Base-by-base conservation (phyloP, 2,888 invertebrate species). In the Galeopsomyia nigrocyanea region DNA sequence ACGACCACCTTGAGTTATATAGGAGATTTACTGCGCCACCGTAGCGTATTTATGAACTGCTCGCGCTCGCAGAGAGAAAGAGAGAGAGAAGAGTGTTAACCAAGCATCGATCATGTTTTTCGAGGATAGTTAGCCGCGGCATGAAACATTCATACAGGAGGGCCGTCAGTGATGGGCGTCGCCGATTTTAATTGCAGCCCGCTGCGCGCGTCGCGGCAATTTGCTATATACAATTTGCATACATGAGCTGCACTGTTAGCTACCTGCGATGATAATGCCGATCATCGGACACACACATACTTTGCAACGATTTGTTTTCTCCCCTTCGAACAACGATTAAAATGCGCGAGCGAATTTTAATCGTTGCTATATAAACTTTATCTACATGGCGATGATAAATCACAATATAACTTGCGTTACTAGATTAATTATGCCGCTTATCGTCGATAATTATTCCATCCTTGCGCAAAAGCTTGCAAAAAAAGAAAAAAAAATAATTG, bases 11-110 rank as follows among this genome's bases (percentile, higher is more conserved):
- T 79, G 79, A 78, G 80, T 78, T 78, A 75, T 77, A 39, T 39
- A 39, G 68, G 60, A 73, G 86, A 86, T 86, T 86, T 86, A 86
- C 84, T 82, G 83, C 83, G 82, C 79, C 82, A 83, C 79, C 81
- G 78, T 79, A 77, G 81, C 82, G 84, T 85, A 86, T 86, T 86
- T 85, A 86, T 86, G 85, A 84, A 86, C 85, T 84, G 39, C 3
- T 81, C 83, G 80, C 81, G 80, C 78, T 77, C 7, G 77, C 76
- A 64, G 50, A 71, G 70, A 60, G 21, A 21, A 21, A 51, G 55
- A 31, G 31, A 31, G 31, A 31, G 31, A 64, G 71, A 60, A 66
- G 31, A 50, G 76, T 69, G 65, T 67, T 75, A 83, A 83, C 82
- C 82, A 79, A 77, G 81, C 82, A 84, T 84, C 83, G 81, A 84